A percentile compares a stretch with the other conserved stretches of the same genome.
phyloP scores from a whole-genome alignment of 1,140 invertebrate species.

The Cotesia vestalis region DNA sequence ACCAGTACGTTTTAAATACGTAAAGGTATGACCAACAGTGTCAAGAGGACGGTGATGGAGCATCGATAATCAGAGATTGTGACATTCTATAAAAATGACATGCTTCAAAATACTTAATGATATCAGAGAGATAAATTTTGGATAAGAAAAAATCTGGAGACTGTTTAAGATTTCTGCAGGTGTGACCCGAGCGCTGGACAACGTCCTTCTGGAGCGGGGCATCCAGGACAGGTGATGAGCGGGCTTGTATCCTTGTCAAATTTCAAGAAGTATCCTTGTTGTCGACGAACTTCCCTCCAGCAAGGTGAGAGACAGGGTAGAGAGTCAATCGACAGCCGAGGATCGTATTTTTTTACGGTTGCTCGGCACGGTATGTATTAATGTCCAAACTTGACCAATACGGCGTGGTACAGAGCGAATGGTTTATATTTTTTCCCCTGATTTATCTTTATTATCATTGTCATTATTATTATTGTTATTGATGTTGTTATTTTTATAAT shows the following conservation, averaged over 20 bases:
- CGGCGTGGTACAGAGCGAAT: conserved; percentile 25
- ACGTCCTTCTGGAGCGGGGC: conserved; percentile 49
- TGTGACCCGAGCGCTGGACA: conserved; percentile 45
- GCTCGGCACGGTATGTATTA: conserved; percentile 63
- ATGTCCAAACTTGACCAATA: conserved; percentile 13
- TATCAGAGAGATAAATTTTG: conserved; percentile 38
- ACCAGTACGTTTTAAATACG: conserved; percentile 36
- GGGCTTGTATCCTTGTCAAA: conserved; percentile 38
- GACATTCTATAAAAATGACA: background rate
- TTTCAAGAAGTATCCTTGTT: conserved; percentile 38
- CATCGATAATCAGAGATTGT: conserved; percentile 18
- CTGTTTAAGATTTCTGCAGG: conserved; percentile 66
- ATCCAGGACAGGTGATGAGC: conserved; percentile 49
- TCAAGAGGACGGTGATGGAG: conserved; percentile 18
- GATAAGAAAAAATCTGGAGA: conserved; percentile 61
- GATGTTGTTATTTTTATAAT: too few relatives aligned
- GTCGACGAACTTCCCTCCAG: conserved; percentile 54
- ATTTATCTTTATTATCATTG: background rate
- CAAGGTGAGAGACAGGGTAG: conserved; percentile 66
- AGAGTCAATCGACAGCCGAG: conserved; percentile 58
- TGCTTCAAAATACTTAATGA: conserved; percentile 10
- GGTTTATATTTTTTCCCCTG: conserved; percentile 1
- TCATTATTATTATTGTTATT: background rate
- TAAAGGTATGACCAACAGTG: conserved; percentile 17
- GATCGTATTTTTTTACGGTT: conserved; percentile 52